Conservation (phyloP, 2,888 invertebrate species). For the Clitarchus hookeri region DNA sequence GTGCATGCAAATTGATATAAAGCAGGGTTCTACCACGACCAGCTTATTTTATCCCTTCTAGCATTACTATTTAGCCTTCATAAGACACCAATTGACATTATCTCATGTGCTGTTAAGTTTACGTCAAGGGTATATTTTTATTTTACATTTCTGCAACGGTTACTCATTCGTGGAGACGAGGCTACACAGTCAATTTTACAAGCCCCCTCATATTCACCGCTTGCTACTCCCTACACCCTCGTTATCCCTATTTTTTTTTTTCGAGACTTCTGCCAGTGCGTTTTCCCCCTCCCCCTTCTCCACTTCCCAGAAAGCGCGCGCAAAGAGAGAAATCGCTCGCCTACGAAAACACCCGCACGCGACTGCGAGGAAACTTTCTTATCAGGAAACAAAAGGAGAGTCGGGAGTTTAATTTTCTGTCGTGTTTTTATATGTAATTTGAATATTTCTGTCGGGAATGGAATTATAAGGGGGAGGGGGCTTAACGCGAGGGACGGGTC, state of each 20-base stretch:
- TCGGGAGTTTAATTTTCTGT: constrained; percentile 7
- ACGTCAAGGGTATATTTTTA: too few relatives aligned
- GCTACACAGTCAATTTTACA: not conserved
- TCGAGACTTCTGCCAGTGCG: not conserved
- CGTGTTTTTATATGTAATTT: constrained; percentile 25
- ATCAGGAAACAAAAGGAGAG: not conserved
- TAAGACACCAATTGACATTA: too few relatives aligned
- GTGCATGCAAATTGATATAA: too few relatives aligned
- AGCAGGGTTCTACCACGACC: too few relatives aligned
- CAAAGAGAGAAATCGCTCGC: not conserved
- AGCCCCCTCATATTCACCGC: not conserved
- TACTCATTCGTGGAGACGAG: not conserved
- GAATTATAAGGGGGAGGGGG: not conserved
- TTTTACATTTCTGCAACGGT: not conserved
- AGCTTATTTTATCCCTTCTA: too few relatives aligned
- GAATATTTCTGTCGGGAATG: constrained; percentile 18
- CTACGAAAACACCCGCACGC: not conserved
- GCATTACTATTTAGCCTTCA: too few relatives aligned
- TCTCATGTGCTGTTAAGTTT: too few relatives aligned
- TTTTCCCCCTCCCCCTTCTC: too few relatives aligned
- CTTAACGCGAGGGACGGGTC: not conserved
- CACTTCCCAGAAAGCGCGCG: not conserved
- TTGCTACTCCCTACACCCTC: not conserved
- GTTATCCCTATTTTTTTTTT: not conserved
- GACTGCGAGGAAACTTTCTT: not conserved